Conservation (phyloP, 2,113 vertebrate species). For the Barbus barbus region DNA sequence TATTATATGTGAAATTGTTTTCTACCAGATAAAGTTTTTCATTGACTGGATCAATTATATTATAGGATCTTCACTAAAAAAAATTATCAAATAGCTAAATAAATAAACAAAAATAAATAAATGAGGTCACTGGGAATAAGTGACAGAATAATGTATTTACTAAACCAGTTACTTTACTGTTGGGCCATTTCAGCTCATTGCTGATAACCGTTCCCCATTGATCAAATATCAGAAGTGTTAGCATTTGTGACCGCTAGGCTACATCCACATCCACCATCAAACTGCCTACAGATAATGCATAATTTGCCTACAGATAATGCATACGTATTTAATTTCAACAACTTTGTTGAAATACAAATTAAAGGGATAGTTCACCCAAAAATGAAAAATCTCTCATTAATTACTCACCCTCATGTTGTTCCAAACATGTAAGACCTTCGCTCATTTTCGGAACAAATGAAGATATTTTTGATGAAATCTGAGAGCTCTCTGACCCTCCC, state of each 20-base stretch:
- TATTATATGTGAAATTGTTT: no score
- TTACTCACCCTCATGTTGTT: no score
- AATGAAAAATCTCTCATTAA: no score
- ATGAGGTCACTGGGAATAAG: not conserved
- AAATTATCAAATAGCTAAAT: no score
- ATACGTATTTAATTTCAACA: not conserved
- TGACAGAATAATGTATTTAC: not conserved
- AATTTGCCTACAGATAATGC: not conserved
- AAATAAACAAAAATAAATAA: not conserved
- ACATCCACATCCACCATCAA: no score
- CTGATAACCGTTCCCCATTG: not conserved
- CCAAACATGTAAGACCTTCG: no score
- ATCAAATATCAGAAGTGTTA: not conserved
- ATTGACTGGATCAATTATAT: not conserved
- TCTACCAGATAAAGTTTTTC: not conserved
- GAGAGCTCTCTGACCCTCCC: no score
- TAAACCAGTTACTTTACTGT: not conserved
- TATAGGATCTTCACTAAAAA: not conserved
- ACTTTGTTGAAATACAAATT: not conserved
- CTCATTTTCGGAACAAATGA: no score
- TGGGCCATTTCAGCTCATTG: not conserved
- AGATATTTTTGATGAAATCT: no score
- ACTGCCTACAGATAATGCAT: not conserved
- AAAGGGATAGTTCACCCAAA: no score
- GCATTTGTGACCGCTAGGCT: not conserved